Base-by-base conservation (phyloP, 2,113 vertebrate species). In the Atherinomorus stipes region DNA sequence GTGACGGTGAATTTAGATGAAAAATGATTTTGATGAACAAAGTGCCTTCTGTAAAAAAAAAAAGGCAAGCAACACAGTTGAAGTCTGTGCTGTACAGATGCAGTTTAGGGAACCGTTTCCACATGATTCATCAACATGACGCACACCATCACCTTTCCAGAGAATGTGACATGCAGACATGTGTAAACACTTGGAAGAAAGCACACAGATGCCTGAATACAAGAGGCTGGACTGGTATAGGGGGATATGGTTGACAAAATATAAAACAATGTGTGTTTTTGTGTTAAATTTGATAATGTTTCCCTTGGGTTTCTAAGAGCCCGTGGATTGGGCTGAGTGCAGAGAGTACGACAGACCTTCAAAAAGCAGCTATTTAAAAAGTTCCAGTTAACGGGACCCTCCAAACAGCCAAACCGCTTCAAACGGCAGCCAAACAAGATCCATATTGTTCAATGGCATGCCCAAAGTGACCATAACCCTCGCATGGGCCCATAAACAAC, bases 361-460 rank as follows among this genome's bases (percentile, higher is more conserved):
- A 91, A 87, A 92, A 89, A 80, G 84, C 79, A 85, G 71, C 78
- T 67, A 77, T 90, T 89, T 87, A 90, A 91, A 44, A 88, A 86
- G 81, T 84, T 70, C 83, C 68, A 67, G 81, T 82, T 90, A 91
- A 86, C 86, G 77, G 89, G 92, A 90, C 84, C 82, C 83, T 90
- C 86, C 81, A 81, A 89, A 88, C 85, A 90, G 90, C 88, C 85
- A 85, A 89, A 90, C 90, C 85, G 84, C 91, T 90, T 92, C 89
- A 93, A 91, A 92, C 64, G 10, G 64, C 85, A 85, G 80, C 87
- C 87, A 92, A 92, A 93, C 91, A 92, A 92, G 90, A 88, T 87
- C 90, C 91, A 91, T 87, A 91, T 92, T 92, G 91, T 92, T 88
- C 83, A 78, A 86, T 57, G 64, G 86, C 85, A 87, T 89, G 89